Conservation (phyloP, 2,797 vertebrate species). For the Trichosurus vulpecula region DNA sequence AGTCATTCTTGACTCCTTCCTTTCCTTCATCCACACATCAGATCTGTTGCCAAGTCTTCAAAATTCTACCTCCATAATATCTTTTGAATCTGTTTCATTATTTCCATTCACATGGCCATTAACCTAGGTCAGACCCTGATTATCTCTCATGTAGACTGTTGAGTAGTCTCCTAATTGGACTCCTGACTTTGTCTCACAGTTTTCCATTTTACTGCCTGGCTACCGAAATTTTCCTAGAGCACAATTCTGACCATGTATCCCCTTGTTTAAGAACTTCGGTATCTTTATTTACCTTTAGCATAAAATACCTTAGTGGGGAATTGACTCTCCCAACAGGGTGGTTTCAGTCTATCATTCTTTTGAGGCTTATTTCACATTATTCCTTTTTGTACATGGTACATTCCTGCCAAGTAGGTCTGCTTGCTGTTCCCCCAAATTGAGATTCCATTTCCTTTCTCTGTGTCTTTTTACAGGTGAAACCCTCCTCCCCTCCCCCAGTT, state of each 20-base stretch:
- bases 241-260: background rate
- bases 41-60: background rate
- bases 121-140: background rate
- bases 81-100: background rate
- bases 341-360: background rate
- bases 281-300: background rate
- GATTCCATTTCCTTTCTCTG: background rate
- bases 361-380: background rate
- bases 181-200: background rate
- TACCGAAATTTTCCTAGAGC: background rate
- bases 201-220: background rate
- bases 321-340: background rate
- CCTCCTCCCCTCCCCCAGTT: background rate
- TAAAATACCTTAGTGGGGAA: background rate
- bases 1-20: background rate
- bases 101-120: background rate
- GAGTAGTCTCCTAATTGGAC: background rate
- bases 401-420: background rate
- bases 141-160: conserved; percentile 10
- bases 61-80: background rate
- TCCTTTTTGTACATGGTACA: background rate
- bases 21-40: background rate
- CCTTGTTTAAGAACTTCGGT: background rate
- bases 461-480: background rate
- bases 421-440: background rate